Conservation (phyloP, 2,888 invertebrate genomes). For the Drosophila prolongata region DNA sequence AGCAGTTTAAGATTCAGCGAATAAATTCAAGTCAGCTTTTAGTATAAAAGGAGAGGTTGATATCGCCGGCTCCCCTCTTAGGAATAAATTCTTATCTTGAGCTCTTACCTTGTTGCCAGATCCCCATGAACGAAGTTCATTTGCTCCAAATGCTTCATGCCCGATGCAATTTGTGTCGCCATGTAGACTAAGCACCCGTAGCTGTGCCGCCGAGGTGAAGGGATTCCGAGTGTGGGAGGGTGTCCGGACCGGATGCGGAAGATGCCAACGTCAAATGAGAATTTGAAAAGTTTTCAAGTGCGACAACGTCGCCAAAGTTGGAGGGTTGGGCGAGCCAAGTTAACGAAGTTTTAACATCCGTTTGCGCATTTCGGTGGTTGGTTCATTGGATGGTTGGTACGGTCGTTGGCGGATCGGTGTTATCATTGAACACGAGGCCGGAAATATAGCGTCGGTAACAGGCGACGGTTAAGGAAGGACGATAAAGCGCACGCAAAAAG, state of each 20-base stretch:
- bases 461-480: conserved; percentile 80
- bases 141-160: conserved; percentile 95
- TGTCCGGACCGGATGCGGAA: conserved; percentile 51
- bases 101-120: conserved; percentile 90
- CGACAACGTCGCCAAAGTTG: conserved; percentile 23
- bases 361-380: conserved; percentile 66
- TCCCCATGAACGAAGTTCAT: conserved; percentile 94
- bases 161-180: conserved; percentile 94
- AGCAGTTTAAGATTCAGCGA: too few species aligned
- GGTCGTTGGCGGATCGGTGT: conserved; percentile 61
- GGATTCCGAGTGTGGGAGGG: background rate
- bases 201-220: conserved; percentile 84
- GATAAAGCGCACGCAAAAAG: conserved; percentile 75
- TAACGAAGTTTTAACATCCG: conserved; percentile 82
- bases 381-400: conserved; percentile 26
- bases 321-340: conserved; percentile 58
- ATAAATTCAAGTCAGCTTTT: too few species aligned
- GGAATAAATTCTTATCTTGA: conserved; percentile 16
- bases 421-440: conserved; percentile 81
- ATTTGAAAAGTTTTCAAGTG: conserved; percentile 71
- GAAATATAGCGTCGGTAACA: conserved; percentile 80
- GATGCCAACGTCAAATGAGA: conserved; percentile 70
- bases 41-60: too few species aligned
- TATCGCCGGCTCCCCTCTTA: too few species aligned
- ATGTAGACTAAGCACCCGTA: conserved; percentile 94